Evolutionary conservation across 2,113 vertebrate species (phyloP), one percentile per base, ranked within the genome.

Genomic region (Syrmaticus mikado): DNA sequence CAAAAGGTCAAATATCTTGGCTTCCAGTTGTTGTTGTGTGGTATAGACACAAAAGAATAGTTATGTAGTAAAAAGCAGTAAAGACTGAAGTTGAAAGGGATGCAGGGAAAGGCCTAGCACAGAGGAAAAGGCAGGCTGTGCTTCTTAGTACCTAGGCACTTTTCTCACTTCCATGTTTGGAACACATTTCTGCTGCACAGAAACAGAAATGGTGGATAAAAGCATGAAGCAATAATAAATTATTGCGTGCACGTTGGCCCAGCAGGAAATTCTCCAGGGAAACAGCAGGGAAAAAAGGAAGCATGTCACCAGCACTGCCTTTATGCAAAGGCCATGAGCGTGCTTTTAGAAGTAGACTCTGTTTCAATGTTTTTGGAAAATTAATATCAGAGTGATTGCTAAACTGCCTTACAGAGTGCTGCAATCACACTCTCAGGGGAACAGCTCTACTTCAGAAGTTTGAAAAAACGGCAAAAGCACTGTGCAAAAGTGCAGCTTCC

Each of bases 1-100:
- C 57, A 78, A 60, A 94, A 96, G 91, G 92, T 84, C 94, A 96
- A 68, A 92, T 94, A 79, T 72, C 91, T 96, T 87, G 48, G 90
- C 79, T 95, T 94, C 75, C 79, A 88, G 72, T 91, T 92, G 76
- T 82, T 91, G 90, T 76, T 93, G 86, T 64, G 70, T 20, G 22
- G 46, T 38, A 79, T 20, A 87, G 38, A 10, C 68, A 86, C 50
- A 93, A 85, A 93, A 85, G 38, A 21, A 38, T 64, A 11, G 11
- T 90, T 90, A 82, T 45, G 87, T 72, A 64, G 32, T 50, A 53
- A 53, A 48, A 68, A 15, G 18, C 40, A 90, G 89, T 66, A 73
- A 92, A 87, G 18, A 64, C 64, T 18, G 10, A 66, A 65, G 30
- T 41, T 74, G 82, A 83, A 91, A 73, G 16, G 38, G 38, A 79